A percentile compares a stretch with the other conserved stretches of the same genome.
These are phyloP conservation scores for Pygmarrhopalites habei DNA, from an alignment of 1,140 invertebrate genomes.

Conservation along the genomic window DNA sequence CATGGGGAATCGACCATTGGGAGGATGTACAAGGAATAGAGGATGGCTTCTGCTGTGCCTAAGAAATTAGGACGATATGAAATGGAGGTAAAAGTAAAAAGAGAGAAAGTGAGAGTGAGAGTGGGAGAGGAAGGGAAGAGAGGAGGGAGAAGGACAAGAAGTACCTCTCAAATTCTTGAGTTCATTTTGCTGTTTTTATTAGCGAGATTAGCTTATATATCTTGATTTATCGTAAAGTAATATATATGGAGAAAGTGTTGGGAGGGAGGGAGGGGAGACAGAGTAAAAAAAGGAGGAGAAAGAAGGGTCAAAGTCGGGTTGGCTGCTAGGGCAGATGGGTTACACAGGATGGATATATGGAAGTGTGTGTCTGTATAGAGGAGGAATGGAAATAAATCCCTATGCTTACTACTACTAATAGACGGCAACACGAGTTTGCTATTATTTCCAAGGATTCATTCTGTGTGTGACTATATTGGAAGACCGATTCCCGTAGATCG, in stretches of 20 bases:
- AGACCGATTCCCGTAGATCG: slow-evolving; percentile 42
- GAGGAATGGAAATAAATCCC: slow-evolving; percentile 51
- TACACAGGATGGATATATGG: slow-evolving; percentile 9
- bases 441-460: slow-evolving; percentile 49
- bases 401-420: slow-evolving; percentile 44
- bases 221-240: slow-evolving; percentile 37
- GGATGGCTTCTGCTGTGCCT: too few species aligned
- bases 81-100: too few species aligned
- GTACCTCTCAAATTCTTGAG: slow-evolving; percentile 29
- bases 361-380: slow-evolving; percentile 5
- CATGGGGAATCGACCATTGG: too few species aligned
- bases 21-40: too few species aligned
- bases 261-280: not conserved
- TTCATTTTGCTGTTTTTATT: slow-evolving; percentile 39
- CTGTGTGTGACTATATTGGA: too few species aligned
- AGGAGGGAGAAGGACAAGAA: slow-evolving; percentile 10
- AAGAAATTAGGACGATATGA: too few species aligned
- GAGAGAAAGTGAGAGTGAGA: slow-evolving; percentile 15
- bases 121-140: slow-evolving; percentile 9
- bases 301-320: slow-evolving; percentile 23
- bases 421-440: slow-evolving; percentile 49
- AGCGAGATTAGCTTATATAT: slow-evolving; percentile 31
- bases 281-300: not conserved
- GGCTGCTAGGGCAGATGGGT: slow-evolving; percentile 16
- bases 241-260: slow-evolving; percentile 29